phyloP scores from a whole-genome alignment of 2,113 vertebrate genomes.

The Pseudorhombus dupliciocellatus region DNA sequence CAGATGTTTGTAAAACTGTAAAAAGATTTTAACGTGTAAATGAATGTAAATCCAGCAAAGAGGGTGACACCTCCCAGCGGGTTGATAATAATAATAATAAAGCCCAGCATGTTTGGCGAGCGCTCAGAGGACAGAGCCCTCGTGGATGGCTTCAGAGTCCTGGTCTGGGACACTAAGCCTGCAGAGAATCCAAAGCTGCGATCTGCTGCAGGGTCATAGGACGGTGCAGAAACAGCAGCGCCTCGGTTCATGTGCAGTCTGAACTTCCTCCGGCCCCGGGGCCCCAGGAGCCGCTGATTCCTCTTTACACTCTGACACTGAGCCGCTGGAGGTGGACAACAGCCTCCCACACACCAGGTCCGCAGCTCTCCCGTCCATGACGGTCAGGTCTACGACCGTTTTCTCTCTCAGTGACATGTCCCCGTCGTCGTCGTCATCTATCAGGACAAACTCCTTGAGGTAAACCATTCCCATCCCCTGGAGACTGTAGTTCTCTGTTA shows the following conservation, averaged over 20 bases:
- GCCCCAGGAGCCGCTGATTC: constrained; percentile 37
- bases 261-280: constrained; percentile 4
- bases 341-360: constrained; percentile 91
- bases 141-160: background rate
- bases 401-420: constrained; percentile 95
- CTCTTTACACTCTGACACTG: constrained; percentile 76
- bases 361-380: constrained; percentile 89
- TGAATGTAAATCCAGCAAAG: no score
- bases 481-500: constrained; percentile 87
- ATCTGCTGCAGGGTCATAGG: constrained; percentile 55
- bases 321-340: constrained; percentile 87
- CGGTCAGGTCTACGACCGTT: constrained; percentile 90
- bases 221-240: constrained; percentile 73
- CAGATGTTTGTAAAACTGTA: background rate
- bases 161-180: background rate
- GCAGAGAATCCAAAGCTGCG: background rate
- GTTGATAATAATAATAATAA: background rate
- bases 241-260: constrained; percentile 13
- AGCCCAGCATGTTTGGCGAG: background rate
- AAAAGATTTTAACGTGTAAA: background rate
- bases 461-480: constrained; percentile 79
- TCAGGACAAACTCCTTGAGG: constrained; percentile 91
- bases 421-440: constrained; percentile 90
- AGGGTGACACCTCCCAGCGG: no score
- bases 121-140: background rate